Percentiles rank a stretch among this genome's conserved stretches.
Conservation (phyloP, 2,797 vertebrate genomes). For the Tragopan temminckii region DNA sequence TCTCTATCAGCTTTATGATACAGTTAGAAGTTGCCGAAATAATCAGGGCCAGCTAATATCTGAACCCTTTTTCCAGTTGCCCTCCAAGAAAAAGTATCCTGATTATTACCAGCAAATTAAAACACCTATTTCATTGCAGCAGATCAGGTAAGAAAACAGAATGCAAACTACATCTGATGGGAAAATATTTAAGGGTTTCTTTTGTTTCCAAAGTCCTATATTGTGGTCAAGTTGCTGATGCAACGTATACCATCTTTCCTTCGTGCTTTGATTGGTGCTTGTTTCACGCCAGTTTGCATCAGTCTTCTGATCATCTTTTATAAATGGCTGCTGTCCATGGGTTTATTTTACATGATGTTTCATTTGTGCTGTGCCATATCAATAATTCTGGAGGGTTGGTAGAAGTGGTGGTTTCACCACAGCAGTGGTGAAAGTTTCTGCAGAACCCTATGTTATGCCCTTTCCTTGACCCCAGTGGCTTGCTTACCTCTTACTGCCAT, state of each 20-base stretch:
- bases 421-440: neutral
- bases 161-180: neutral
- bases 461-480: neutral
- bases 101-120: constrained; percentile 98
- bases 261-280: neutral
- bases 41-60: constrained; percentile 96
- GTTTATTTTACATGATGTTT: neutral
- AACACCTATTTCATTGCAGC: constrained; percentile 92
- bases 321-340: neutral
- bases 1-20: constrained; percentile 96
- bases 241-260: neutral
- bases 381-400: neutral
- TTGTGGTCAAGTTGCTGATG: neutral
- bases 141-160: constrained; percentile 90
- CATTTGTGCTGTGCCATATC: neutral
- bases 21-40: constrained; percentile 92
- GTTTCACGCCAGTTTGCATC: neutral
- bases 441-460: neutral
- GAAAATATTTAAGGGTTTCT: neutral
- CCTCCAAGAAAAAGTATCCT: constrained; percentile 96
- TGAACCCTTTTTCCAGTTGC: constrained; percentile 96
- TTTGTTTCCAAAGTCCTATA: neutral
- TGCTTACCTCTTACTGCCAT: neutral
- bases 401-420: too few species aligned
- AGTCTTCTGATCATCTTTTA: neutral